Evolutionary conservation across 2,113 vertebrate genomes (phyloP).

Genomic region (Urocitellus parryii): DNA sequence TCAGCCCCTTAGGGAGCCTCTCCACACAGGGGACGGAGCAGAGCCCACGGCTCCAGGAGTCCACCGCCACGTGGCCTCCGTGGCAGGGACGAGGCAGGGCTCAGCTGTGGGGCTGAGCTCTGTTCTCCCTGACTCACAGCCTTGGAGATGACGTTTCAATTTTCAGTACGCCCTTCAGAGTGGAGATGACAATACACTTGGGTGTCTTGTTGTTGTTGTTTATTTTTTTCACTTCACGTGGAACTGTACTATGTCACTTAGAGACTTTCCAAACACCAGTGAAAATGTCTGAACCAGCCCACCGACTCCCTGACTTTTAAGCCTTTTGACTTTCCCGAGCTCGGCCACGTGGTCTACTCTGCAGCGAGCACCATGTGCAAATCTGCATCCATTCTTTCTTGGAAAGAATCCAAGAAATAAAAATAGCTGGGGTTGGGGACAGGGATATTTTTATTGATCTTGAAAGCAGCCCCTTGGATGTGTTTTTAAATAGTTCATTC

Average conservation of each 20-base stretch:
- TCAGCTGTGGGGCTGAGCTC: fast-evolving
- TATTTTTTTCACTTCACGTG: neutral
- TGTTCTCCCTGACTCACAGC: fast-evolving
- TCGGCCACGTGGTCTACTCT: neutral
- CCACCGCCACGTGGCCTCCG: fast-evolving
- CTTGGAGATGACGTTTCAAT: neutral
- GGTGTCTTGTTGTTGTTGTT: neutral
- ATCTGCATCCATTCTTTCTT: neutral
- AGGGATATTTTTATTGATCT: constrained; percentile 2
- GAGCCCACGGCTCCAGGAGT: fast-evolving
- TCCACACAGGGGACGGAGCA: fast-evolving
- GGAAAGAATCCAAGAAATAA: neutral
- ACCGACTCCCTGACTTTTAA: neutral
- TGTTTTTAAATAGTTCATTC: neutral
- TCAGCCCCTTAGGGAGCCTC: fast-evolving
- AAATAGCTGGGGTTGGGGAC: neutral
- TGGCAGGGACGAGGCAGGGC: neutral
- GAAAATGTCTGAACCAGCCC: neutral
- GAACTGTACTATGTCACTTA: neutral
- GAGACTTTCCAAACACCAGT: neutral
- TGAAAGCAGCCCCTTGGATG: neutral
- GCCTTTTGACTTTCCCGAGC: neutral
- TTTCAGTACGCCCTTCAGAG: neutral
- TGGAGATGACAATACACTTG: too few relatives aligned
- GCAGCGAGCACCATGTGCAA: neutral